Evolutionary conservation across 2,797 vertebrate species (phyloP), one percentile per base, ranked within the genome.

Genomic region (Molothrus aeneus): DNA sequence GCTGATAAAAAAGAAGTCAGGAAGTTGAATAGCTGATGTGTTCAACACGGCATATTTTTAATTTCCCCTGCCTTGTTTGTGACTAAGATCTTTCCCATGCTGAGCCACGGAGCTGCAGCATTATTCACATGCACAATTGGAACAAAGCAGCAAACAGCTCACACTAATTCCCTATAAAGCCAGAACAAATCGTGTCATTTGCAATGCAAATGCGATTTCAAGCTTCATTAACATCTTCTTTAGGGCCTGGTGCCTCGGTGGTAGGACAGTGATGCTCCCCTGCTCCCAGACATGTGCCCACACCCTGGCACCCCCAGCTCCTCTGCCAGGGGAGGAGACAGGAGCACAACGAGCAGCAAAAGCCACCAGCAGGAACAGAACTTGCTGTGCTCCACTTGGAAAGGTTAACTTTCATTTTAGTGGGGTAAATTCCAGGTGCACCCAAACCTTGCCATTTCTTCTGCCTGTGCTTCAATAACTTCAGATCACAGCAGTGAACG

Each of bases 121-220:
- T 91, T 88, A 94, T 94, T 94, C 91, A 92, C 92, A 70, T 22
- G 70, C 71, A 89, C 94, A 95, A 90, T 65, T 66, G 84, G 95
- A 96, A 97, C 93, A 97, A 73, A 93, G 95, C 94, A 86, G 92
- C 92, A 63, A 94, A 79, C 92, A 63, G 66, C n/a, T 85, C 86
- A 26, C 91, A 97, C 96, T 91, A 96, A 97, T 94, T 96, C 92
- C 54, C 25, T 34, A 56, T 42, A 95, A 93, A 96, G 65, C 84
- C 95, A 79, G 94, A 96, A 96, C 96, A 96, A 97, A 97, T 95
- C 68, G 59, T 65, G 19, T 64, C 78, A 80, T 97, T 96, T 98
- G 96, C 95, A 97, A 96, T 96, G 94, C 93, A 97, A 94, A 97
- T 96, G 36, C 7, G 50, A 94, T 96, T 96, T 94, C 96, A 95